These are phyloP conservation scores for Plecotus auritus DNA, from an alignment of 2,113 vertebrate species.

Conservation along the genomic window DNA sequence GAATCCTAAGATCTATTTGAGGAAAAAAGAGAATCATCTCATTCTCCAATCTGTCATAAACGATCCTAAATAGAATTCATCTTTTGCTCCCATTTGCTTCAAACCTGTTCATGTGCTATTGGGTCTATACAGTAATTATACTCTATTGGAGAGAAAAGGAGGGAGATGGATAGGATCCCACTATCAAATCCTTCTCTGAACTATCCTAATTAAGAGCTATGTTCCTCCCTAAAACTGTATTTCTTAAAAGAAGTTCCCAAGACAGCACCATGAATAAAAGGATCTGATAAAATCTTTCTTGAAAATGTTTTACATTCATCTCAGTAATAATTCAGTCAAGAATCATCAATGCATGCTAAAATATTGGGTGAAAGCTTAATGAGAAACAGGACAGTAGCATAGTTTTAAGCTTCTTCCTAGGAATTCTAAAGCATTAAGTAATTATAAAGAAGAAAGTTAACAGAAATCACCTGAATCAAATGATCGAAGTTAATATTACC, in stretches of 20 bases:
- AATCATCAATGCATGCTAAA: not conserved
- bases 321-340: not conserved
- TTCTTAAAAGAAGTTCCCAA: constrained; percentile 10
- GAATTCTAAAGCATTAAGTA: not conserved
- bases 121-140: not conserved
- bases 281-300: not conserved
- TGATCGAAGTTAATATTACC: not conserved
- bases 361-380: not conserved
- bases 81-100: not conserved
- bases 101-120: not conserved
- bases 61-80: not conserved
- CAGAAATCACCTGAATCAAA: not conserved
- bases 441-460: not conserved
- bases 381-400: not conserved
- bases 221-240: not conserved
- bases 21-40: not conserved
- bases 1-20: not conserved
- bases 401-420: not conserved
- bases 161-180: not conserved
- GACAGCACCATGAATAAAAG: not conserved
- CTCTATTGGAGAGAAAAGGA: not conserved
- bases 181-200: not conserved
- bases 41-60: not conserved
- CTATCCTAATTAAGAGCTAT: not conserved
- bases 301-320: not conserved